Evolutionary conservation across 1,140 invertebrate species (phyloP).

Genomic region (Protaetia brevitarsis): DNA sequence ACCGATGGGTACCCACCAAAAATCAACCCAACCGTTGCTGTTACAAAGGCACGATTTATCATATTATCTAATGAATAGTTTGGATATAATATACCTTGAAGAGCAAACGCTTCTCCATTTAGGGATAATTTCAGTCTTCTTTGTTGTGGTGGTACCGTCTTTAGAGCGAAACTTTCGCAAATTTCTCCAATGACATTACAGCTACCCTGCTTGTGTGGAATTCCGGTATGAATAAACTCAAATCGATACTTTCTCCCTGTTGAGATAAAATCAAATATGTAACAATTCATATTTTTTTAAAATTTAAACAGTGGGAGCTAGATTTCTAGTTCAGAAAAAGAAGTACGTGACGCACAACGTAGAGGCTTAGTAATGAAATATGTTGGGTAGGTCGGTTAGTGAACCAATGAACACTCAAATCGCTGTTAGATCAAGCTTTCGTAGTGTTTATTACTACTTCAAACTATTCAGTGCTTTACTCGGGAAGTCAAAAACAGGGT

Average conservation of each 20-base stretch:
- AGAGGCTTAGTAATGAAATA: no score
- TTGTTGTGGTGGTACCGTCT: slow-evolving; percentile 59
- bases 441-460: no score
- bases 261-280: no score
- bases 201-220: slow-evolving; percentile 83
- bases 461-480: no score
- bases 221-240: slow-evolving; percentile 86
- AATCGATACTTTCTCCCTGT: slow-evolving; percentile 86
- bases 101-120: slow-evolving; percentile 89
- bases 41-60: slow-evolving; percentile 22
- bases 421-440: no score
- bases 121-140: slow-evolving; percentile 56
- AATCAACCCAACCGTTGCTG: slow-evolving; percentile 88
- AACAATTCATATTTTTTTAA: not conserved
- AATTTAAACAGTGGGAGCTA: no score
- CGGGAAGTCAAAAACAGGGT: no score
- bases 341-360: no score
- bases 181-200: slow-evolving; percentile 81
- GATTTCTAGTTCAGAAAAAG: no score
- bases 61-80: not conserved
- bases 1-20: slow-evolving; percentile 92
- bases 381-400: no score
- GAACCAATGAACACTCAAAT: no score
- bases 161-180: slow-evolving; percentile 80
- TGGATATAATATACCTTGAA: slow-evolving; percentile 55